phyloP scores from a whole-genome alignment of 2,797 vertebrate genomes.

The Tenualosa ilisha region DNA sequence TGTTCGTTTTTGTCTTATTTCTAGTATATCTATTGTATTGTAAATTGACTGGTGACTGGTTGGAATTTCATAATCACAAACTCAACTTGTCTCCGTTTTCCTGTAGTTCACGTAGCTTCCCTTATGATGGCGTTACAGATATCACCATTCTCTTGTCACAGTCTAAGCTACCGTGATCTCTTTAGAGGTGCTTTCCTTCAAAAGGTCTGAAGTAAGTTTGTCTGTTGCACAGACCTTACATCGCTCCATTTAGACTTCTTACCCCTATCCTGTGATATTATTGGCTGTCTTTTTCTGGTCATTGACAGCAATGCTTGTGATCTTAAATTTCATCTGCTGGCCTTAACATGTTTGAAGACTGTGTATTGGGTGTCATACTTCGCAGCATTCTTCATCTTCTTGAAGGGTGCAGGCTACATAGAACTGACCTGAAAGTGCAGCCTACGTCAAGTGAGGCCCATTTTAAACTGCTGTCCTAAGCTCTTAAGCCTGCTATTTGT shows the following conservation, averaged over 20 bases:
- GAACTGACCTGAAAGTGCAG: background rate
- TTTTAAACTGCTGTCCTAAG: conserved; percentile 2
- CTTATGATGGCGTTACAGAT: background rate
- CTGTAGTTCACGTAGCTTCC: background rate
- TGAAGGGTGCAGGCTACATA: background rate
- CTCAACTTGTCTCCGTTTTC: too few relatives aligned
- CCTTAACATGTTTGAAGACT: background rate
- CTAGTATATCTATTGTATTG: too few relatives aligned
- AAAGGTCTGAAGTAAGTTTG: background rate
- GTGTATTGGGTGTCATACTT: background rate
- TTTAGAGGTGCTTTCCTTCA: background rate
- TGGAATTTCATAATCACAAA: too few relatives aligned
- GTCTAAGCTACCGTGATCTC: background rate
- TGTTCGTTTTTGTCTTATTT: too few relatives aligned
- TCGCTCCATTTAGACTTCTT: background rate
- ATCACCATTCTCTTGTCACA: background rate
- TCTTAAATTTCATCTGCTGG: background rate
- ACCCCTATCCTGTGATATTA: too few relatives aligned
- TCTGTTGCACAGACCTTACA: background rate
- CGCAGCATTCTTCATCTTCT: background rate
- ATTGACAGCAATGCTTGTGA: background rate
- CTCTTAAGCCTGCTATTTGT: conserved; percentile 14
- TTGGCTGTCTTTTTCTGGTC: background rate
- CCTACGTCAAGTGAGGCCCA: background rate
- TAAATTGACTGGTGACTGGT: too few relatives aligned